Percentiles rank a stretch among this genome's conserved stretches.
Conservation (phyloP, 1,140 invertebrate species). For the Dreissena polymorpha region DNA sequence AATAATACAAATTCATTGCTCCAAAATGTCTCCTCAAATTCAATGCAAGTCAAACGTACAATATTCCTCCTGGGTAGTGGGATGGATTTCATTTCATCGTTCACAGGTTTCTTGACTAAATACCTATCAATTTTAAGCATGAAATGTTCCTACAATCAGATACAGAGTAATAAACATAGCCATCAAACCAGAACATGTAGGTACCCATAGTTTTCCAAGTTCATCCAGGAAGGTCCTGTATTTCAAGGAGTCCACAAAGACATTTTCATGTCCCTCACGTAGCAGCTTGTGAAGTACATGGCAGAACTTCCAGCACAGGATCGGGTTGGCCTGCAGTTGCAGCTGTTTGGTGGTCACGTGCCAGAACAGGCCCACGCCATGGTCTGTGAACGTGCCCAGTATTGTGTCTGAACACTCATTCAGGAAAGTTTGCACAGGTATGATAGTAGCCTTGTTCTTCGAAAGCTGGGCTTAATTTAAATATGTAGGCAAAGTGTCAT, state of each 20-base stretch:
- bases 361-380: slow-evolving; percentile 95
- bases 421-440: slow-evolving; percentile 53
- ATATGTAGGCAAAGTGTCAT: too few relatives aligned
- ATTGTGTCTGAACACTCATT: slow-evolving; percentile 86
- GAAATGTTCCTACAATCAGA: too few relatives aligned
- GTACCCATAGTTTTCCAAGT: slow-evolving; percentile 93
- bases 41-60: too few relatives aligned
- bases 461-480: too few relatives aligned
- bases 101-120: too few relatives aligned
- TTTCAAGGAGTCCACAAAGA: slow-evolving; percentile 88
- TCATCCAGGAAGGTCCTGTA: slow-evolving; percentile 85
- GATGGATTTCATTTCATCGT: too few relatives aligned
- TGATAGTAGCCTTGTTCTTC: too few relatives aligned
- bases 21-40: too few relatives aligned
- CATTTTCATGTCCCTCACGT: slow-evolving; percentile 94
- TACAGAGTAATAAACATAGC: too few relatives aligned
- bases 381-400: slow-evolving; percentile 96
- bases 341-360: slow-evolving; percentile 85
- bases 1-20: too few relatives aligned
- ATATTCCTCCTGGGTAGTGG: too few relatives aligned
- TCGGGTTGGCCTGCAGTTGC: slow-evolving; percentile 94
- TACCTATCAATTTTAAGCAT: too few relatives aligned
- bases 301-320: slow-evolving; percentile 99
- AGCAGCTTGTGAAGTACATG: slow-evolving; percentile 98
- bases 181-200: slow-evolving; percentile 52